These are phyloP conservation scores for Grammomys dolichurus DNA, from an alignment of 2,113 vertebrate species.

Conservation along the genomic window DNA sequence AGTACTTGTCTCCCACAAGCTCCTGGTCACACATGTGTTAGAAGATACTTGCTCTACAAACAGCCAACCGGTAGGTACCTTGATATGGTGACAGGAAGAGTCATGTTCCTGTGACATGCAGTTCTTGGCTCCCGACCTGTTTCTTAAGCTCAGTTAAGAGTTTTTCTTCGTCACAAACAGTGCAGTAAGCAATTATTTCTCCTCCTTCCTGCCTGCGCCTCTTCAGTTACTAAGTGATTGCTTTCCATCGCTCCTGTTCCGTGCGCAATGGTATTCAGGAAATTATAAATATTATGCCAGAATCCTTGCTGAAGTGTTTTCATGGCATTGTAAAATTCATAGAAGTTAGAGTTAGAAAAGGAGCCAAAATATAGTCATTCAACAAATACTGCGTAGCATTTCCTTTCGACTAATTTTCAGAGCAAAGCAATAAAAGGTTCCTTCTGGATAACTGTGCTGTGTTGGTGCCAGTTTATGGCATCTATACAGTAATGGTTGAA, in stretches of 20 bases:
- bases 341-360: constrained; percentile 70
- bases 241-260: constrained; percentile 59
- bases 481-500: not conserved
- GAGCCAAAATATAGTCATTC: constrained; percentile 70
- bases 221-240: constrained; percentile 60
- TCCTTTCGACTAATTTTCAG: constrained; percentile 56
- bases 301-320: constrained; percentile 74
- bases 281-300: constrained; percentile 75
- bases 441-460: not conserved
- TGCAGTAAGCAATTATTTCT: constrained; percentile 51
- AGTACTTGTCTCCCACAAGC: constrained; percentile 64
- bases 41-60: not conserved
- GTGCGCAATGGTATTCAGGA: constrained; percentile 62
- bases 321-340: constrained; percentile 76
- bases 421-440: constrained; percentile 31
- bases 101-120: not conserved
- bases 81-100: not conserved
- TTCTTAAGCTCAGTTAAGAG: constrained; percentile 42
- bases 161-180: constrained; percentile 43
- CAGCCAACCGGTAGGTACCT: not conserved
- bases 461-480: not conserved
- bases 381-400: constrained; percentile 47
- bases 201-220: constrained; percentile 36
- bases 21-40: constrained; percentile 56
- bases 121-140: constrained; percentile 15